Evolutionary conservation across 2,888 invertebrate species (phyloP), one percentile per base, ranked within the genome.

Genomic region (Cryptops parisi): DNA sequence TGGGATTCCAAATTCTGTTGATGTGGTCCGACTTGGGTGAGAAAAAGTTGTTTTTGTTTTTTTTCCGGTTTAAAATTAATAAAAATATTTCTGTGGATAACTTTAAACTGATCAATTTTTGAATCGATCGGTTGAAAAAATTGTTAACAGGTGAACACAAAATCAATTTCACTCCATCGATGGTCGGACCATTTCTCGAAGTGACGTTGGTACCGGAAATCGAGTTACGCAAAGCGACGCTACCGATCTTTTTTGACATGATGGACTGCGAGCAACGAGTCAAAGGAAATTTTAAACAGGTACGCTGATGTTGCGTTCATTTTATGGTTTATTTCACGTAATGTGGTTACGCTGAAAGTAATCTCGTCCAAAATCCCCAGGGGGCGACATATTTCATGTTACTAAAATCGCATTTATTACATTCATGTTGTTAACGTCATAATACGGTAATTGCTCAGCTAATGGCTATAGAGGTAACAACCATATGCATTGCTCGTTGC

Each of bases 171-270:
- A 85, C 94, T 58, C 90, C 91, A 0, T 82, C 84, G 0, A 87
- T 94, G 77, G 90, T 94, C 5, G 91, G 91, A 0, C 91, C 90
- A 0, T 84, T 94, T 62, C 74, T 96, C 41, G 89, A 93, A 70
- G 89, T 94, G 3, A 93, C 93, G 0, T 73, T 94, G 27, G 89
- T 94, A 3, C 85, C 86, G 0, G 87, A 90, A 64, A 78, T 78
- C 38, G 84, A 85, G 60, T 68, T 96, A 5, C 77, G 94, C 0
- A 83, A 88, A 60, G 88, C 89, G 0, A 93, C 91, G 0, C 70
- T 94, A 12, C 87, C 89, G 5, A 89, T 94, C 44, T 84, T 94
- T 62, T 93, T 89, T 63, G 89, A 93, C 61, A 84, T 96, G 78
- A 93, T 96, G 86, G 87, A 91, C 60, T 87, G 87, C 62, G 93